Conservation (phyloP, 2,797 vertebrate genomes). For the Schizopygopsis pylzovi region DNA sequence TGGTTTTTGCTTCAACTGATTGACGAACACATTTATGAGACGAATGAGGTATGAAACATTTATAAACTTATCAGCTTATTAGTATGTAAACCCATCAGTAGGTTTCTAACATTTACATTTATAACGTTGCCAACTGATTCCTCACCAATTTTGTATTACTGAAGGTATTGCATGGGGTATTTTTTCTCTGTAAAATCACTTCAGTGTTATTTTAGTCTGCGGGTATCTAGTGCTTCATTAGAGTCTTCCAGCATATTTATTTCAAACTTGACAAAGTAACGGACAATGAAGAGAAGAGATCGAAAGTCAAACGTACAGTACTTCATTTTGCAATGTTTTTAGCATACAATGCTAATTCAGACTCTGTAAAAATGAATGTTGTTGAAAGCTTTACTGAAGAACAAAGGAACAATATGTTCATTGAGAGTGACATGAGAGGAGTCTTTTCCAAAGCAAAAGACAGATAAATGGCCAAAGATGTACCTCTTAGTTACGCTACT, state of each 20-base stretch:
- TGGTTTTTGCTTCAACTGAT: slow-evolving; percentile 98
- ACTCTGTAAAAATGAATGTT: neutral
- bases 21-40: slow-evolving; percentile 93
- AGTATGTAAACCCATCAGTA: neutral
- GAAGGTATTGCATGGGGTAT: neutral
- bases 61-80: slow-evolving; percentile 1
- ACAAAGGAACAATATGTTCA: neutral
- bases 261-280: neutral
- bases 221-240: neutral
- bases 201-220: neutral
- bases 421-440: neutral
- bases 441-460: neutral
- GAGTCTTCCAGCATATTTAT: neutral
- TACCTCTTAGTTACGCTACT: neutral
- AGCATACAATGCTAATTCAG: neutral
- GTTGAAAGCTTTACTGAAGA: neutral
- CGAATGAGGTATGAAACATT: slow-evolving; percentile 86
- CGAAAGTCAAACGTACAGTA: neutral
- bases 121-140: neutral
- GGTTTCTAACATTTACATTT: slow-evolving; percentile 7
- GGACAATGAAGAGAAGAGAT: neutral
- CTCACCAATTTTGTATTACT: neutral
- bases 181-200: neutral
- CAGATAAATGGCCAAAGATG: neutral
- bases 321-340: neutral